These are phyloP conservation scores for Epsilonema sp. DNA, from an alignment of 2,888 invertebrate genomes.

Conservation along the genomic window DNA sequence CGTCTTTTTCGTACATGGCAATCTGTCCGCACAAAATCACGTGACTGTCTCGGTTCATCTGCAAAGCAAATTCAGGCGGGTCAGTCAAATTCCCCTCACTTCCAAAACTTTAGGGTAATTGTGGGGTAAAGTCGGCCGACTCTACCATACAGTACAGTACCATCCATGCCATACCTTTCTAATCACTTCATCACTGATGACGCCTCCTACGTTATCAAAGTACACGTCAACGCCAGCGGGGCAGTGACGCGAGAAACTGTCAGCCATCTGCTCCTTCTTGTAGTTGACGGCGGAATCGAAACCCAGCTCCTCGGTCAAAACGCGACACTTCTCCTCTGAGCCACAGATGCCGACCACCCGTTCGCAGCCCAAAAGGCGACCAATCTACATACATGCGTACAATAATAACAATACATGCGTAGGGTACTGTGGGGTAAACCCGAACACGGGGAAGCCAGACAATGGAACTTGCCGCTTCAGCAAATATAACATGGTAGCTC, in stretches of 20 bases:
- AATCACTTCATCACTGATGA: conserved; percentile 30
- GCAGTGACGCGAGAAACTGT: conserved; percentile 20
- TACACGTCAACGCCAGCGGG: conserved; percentile 31
- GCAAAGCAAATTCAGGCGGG: conserved; percentile 5
- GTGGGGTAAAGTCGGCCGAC: too few relatives aligned
- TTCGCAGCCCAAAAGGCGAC: conserved; percentile 23
- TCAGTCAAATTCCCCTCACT: too few relatives aligned
- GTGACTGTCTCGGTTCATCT: conserved; percentile 29
- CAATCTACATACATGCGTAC: conserved; percentile 20
- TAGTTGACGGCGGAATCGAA: conserved; percentile 31
- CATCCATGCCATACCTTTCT: conserved; percentile 17
- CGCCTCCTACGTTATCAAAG: conserved; percentile 34
- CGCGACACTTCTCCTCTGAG: conserved; percentile 28
- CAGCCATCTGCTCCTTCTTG: conserved; percentile 24
- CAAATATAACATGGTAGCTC: too few relatives aligned
- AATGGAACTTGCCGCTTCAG: too few relatives aligned
- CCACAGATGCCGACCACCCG: conserved; percentile 32
- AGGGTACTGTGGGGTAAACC: too few relatives aligned
- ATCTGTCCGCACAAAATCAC: conserved; percentile 33
- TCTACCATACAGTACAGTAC: too few relatives aligned
- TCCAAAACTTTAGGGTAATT: too few relatives aligned
- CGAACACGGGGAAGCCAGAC: not conserved
- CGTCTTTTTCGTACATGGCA: conserved; percentile 31
- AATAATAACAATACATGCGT: not conserved
- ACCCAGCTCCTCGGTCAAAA: conserved; percentile 23